Base-by-base conservation (phyloP, 2,113 vertebrate genomes). In the Fregetta grallaria region DNA sequence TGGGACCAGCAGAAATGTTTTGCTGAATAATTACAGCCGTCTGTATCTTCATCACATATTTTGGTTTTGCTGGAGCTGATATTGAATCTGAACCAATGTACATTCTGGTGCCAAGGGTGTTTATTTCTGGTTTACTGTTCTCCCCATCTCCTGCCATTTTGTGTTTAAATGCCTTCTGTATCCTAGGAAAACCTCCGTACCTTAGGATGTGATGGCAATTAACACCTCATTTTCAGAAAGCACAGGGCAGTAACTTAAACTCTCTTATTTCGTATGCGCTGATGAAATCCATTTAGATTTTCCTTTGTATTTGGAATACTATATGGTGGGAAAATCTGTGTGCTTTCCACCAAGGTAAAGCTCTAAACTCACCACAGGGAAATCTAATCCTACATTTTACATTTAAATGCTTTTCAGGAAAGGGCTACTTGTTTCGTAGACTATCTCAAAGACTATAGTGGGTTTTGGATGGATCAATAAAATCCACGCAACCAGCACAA, bases 231-330 rank as follows among this genome's bases (percentile, higher is more conserved):
- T 71, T 78, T 82, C 82, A 81, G 50, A 42, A 49, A 70, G 47
- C 50, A 52, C 0, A 0, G 19, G 15, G 25, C 27, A 61, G 40
- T 21, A 61, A 56, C 19, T 55, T 19, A 26, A 65, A 6, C 21
- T 16, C 56, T 34, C 8, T 16, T 11, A 12, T 3, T 68, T 71
- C 10, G 0, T 36, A 29, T 44, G 23, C 0, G 3, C 25, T 73
- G 21, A 75, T 25, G n/a, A 58, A 86, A 45, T 32, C 12, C 6
- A 45, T 74, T 83, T 53, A 25, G 13, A 1, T 66, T 92, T 85
- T 44, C 63, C 11, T 74, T 74, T 25, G 5, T 38, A 22, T 38
- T 40, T 58, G 47, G 63, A 87, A 44, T 32, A 27, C 3, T 13
- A 22, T 7, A 23, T 3, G 23, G 26, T 4, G 9, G 29, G 79